Evolutionary conservation across 2,888 invertebrate species (phyloP).

Genomic region (Agrochola lychnidis): DNA sequence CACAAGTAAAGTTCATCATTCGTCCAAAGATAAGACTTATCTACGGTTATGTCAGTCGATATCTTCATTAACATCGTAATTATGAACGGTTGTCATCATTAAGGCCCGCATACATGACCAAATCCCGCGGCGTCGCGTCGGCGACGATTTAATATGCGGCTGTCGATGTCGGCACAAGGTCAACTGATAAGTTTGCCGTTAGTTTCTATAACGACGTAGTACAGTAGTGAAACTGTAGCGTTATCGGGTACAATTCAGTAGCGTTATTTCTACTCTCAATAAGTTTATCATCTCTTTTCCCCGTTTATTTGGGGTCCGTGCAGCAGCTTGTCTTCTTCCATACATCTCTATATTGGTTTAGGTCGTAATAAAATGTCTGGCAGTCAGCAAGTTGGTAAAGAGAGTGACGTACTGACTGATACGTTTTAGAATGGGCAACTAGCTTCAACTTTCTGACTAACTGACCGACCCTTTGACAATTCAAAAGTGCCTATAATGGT

Average conservation of each 20-base stretch:
- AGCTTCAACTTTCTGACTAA: no score
- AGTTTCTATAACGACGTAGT: conserved; percentile 36
- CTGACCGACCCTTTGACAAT: no score
- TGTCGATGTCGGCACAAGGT: conserved; percentile 36
- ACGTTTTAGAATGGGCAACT: no score
- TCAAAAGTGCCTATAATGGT: no score
- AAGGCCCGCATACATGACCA: conserved; percentile 13
- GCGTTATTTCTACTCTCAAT: not conserved
- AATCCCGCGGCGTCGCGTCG: not conserved
- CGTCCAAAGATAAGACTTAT: conserved; percentile 24
- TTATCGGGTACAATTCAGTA: not conserved
- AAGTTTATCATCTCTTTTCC: not conserved
- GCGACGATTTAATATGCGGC: conserved; percentile 28
- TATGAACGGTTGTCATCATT: conserved; percentile 7
- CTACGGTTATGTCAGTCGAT: conserved; percentile 32
- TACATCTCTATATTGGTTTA: not conserved
- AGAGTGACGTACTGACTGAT: no score
- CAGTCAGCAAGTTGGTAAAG: not conserved
- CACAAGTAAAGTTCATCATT: conserved; percentile 21
- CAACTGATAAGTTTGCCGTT: conserved; percentile 44
- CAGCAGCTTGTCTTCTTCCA: no score
- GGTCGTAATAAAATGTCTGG: not conserved
- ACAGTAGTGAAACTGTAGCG: not conserved
- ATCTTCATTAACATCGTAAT: conserved; percentile 19
- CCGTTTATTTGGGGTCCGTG: not conserved